These are phyloP conservation scores for Coremacera marginata DNA, from an alignment of 2,888 invertebrate genomes.

Conservation along the genomic window DNA sequence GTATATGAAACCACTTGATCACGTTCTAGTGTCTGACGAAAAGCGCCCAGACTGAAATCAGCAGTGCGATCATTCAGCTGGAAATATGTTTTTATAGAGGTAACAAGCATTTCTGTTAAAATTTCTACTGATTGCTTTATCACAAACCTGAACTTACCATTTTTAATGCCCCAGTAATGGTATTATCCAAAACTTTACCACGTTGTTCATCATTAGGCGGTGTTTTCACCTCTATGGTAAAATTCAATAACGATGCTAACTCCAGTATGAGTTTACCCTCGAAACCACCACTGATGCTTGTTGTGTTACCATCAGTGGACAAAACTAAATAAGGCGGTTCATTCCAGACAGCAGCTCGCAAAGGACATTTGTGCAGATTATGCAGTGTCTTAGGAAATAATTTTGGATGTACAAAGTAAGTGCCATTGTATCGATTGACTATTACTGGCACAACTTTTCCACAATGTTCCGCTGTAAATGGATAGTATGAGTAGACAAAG, in stretches of 20 bases:
- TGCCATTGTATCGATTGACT: conserved; percentile 52
- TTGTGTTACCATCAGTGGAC: neutral
- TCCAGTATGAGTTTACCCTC: conserved; percentile 5
- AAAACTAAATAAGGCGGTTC: conserved; percentile 34
- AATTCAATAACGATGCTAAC: conserved; percentile 1
- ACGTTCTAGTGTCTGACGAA: conserved; percentile 2
- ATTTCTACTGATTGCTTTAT: too few species aligned
- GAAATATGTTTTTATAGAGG: neutral
- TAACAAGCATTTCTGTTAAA: too few species aligned
- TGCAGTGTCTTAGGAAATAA: conserved; percentile 56
- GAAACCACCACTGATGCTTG: neutral
- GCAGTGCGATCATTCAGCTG: conserved; percentile 44
- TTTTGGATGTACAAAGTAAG: conserved; percentile 44
- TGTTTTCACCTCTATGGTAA: neutral
- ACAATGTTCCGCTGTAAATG: conserved; percentile 51
- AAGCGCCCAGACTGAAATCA: conserved; percentile 6
- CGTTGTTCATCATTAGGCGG: conserved; percentile 11
- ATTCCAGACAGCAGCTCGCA: conserved; percentile 44
- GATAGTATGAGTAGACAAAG: conserved; percentile 57
- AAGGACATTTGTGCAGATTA: conserved; percentile 51
- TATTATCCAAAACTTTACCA: neutral
- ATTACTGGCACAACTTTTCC: conserved; percentile 41
- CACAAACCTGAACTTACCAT: neutral
- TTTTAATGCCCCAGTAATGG: neutral
- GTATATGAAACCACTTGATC: neutral